Evolutionary conservation across 2,113 vertebrate species (phyloP), one percentile per base, ranked within the genome.

Genomic region (Centropristis striata): DNA sequence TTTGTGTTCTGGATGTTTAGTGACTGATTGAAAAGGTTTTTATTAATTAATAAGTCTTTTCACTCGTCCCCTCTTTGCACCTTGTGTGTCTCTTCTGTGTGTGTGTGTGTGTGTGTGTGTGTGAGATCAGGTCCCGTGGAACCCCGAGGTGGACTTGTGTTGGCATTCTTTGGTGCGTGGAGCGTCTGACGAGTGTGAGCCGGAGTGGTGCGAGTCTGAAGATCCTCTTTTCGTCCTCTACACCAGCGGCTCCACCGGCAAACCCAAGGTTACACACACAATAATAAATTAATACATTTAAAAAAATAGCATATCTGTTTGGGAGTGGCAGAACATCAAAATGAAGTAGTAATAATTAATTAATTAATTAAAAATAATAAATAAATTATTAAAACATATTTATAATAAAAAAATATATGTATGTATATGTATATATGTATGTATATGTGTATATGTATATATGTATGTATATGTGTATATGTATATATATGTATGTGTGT

Each of bases 261-360:
- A 98, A 86, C 98, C 98, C 15, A 99, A 99, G 96, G 98, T 97
- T n/a, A n/a, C n/a, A n/a, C n/a, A n/a, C n/a, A n/a, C n/a, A n/a
- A n/a, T n/a, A n/a, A n/a, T n/a, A n/a, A n/a, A n/a, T n/a, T n/a
- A n/a, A n/a, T n/a, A n/a, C n/a, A n/a, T n/a, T n/a, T n/a, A n/a
- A n/a, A n/a, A n/a, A n/a, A n/a, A n/a, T n/a, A n/a, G n/a, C n/a
- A n/a, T n/a, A n/a, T n/a, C n/a, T n/a, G n/a, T n/a, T n/a, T n/a
- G n/a, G n/a, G n/a, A n/a, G n/a, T n/a, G n/a, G n/a, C n/a, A n/a
- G n/a, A n/a, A n/a, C n/a, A n/a, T n/a, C n/a, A n/a, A n/a, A n/a
- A n/a, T n/a, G n/a, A n/a, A n/a, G n/a, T n/a, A n/a, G n/a, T n/a
- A n/a, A n/a, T n/a, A n/a, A n/a, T n/a, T n/a, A n/a, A n/a, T n/a